Percentiles rank a stretch among this genome's conserved stretches.
Conservation (phyloP, 2,113 vertebrate genomes). For the Stegostoma tigrinum region DNA sequence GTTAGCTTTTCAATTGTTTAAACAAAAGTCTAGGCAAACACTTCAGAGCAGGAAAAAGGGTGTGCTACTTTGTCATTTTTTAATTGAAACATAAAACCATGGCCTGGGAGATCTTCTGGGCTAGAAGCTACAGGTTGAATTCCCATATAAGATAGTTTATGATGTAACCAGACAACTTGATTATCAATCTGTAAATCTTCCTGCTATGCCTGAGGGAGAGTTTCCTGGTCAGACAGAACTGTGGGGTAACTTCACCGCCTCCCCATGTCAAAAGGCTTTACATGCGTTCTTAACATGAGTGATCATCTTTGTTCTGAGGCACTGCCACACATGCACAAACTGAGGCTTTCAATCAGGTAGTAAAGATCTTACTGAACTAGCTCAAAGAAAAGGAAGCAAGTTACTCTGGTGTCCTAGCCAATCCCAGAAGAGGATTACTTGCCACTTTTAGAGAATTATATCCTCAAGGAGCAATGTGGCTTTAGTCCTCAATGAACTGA, state of each 20-base stretch:
- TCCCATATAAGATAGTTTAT: too few species aligned
- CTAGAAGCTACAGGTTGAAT: too few species aligned
- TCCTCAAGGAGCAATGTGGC: background rate
- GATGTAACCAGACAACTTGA: too few species aligned
- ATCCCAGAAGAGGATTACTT: background rate
- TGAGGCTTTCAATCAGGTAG: background rate
- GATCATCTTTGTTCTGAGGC: too few species aligned
- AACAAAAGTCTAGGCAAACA: background rate
- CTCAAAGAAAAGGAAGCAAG: background rate
- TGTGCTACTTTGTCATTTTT: background rate
- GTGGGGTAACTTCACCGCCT: too few species aligned
- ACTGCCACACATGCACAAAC: too few species aligned
- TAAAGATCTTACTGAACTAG: background rate
- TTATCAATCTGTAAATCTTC: too few species aligned
- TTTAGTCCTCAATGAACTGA: background rate
- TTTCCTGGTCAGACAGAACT: too few species aligned
- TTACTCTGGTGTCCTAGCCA: background rate
- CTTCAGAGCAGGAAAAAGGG: background rate
- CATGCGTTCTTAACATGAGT: too few species aligned
- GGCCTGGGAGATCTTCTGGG: background rate
- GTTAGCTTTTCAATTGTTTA: background rate
- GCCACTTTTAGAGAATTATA: background rate
- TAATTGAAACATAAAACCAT: background rate
- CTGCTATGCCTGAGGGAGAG: too few species aligned
- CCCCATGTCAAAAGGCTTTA: too few species aligned